phyloP scores from a whole-genome alignment of 2,113 vertebrate species.

The Arizona elegans region DNA sequence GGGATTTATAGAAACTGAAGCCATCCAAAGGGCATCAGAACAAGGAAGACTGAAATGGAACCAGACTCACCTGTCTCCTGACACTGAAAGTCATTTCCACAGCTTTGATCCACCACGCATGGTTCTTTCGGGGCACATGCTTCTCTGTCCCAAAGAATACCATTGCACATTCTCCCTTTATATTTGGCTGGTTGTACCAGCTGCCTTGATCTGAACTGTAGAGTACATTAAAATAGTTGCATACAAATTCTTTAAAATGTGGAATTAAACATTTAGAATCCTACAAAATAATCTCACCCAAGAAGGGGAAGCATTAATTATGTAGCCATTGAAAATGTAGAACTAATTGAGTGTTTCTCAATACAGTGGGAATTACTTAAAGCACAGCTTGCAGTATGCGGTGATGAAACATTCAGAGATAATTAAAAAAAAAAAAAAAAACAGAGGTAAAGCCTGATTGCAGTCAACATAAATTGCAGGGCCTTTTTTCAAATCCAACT shows the following conservation, averaged over 20 bases:
- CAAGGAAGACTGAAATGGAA: neutral
- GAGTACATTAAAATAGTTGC: neutral
- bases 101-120: constrained; percentile 70
- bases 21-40: neutral
- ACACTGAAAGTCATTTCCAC: constrained; percentile 82
- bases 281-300: constrained; percentile 2
- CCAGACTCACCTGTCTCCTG: constrained; percentile 73
- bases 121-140: constrained; percentile 57
- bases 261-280: neutral
- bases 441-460: neutral
- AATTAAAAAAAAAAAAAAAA: neutral
- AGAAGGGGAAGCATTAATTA: constrained; percentile 1
- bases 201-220: constrained; percentile 77
- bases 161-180: constrained; percentile 69
- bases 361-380: constrained; percentile 2
- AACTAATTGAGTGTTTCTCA: constrained; percentile 19
- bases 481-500: neutral
- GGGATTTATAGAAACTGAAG: neutral
- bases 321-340: constrained; percentile 14
- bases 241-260: neutral
- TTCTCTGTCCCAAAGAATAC: constrained; percentile 74
- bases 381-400: neutral
- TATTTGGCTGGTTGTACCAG: constrained; percentile 75
- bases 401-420: neutral
- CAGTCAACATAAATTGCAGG: neutral